phyloP scores from a whole-genome alignment of 2,113 vertebrate genomes.

The Neogale vison region DNA sequence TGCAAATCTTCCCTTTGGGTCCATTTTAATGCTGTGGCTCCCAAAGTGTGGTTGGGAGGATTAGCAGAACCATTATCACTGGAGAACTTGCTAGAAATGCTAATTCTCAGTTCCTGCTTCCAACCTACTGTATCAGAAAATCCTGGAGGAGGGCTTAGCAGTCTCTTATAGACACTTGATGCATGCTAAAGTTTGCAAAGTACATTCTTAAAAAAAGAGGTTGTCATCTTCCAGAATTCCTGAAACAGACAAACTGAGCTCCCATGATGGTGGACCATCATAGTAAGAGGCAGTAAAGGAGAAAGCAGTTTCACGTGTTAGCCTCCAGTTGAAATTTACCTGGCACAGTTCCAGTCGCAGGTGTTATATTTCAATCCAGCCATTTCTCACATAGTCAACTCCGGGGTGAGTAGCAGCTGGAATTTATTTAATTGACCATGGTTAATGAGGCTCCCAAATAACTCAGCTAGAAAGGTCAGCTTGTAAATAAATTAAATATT shows the following conservation, averaged over 20 bases:
- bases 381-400: slow-evolving; percentile 50
- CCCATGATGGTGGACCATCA: not conserved
- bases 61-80: not conserved
- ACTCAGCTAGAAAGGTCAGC: slow-evolving; percentile 66
- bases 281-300: not conserved
- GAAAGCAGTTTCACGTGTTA: not conserved
- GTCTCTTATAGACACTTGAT: not conserved
- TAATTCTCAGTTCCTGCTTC: not conserved
- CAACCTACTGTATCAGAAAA: not conserved
- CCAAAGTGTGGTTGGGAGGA: not conserved
- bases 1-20: not conserved
- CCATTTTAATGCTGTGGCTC: not conserved
- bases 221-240: not conserved
- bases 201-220: not conserved
- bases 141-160: not conserved
- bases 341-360: not conserved
- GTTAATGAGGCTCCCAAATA: slow-evolving; percentile 69
- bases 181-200: not conserved
- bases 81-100: not conserved
- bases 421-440: slow-evolving; percentile 75
- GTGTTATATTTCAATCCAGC: slow-evolving; percentile 60
- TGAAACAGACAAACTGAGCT: not conserved
- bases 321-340: slow-evolving; percentile 1
- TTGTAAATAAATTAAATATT: slow-evolving; percentile 65
- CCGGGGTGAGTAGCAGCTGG: slow-evolving; percentile 57